Evolutionary conservation across 2,888 invertebrate genomes (phyloP).

Genomic region (Ochlodes sylvanus): DNA sequence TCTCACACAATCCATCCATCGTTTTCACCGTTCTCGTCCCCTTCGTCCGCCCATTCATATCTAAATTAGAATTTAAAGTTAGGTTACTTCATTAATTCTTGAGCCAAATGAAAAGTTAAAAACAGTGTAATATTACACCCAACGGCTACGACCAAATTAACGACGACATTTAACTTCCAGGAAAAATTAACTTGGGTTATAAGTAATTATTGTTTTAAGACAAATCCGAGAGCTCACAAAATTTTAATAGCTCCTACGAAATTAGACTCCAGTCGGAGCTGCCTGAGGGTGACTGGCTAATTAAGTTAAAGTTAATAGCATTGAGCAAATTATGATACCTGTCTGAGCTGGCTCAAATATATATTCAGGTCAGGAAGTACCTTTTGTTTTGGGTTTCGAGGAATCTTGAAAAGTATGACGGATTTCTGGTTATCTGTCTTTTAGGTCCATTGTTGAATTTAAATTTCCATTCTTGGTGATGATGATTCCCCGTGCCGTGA

Average conservation of each 20-base stretch:
- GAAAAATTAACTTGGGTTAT: conserved; percentile 1
- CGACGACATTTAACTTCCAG: background rate
- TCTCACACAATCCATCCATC: too few species aligned
- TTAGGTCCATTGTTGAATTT: too few species aligned
- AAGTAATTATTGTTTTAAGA: conserved; percentile 2
- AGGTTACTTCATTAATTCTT: too few species aligned
- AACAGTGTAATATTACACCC: background rate
- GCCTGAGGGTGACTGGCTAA: background rate
- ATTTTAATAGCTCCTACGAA: conserved; percentile 2
- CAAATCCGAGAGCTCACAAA: background rate
- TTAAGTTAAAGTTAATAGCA: conserved; percentile 4
- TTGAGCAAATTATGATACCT: conserved; percentile 1
- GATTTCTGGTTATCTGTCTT: too few species aligned
- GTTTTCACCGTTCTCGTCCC: too few species aligned
- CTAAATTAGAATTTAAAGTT: too few species aligned
- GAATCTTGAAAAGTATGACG: too few species aligned
- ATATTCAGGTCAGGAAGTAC: background rate
- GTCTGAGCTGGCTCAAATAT: background rate
- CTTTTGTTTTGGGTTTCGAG: background rate
- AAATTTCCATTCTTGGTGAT: too few species aligned
- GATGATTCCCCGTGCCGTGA: too few species aligned
- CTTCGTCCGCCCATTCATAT: too few species aligned
- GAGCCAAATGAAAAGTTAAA: background rate
- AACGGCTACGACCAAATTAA: background rate
- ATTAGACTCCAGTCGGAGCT: background rate